phyloP scores from a whole-genome alignment of 2,797 vertebrate genomes.

The Gymnoscopelus microlampas region DNA sequence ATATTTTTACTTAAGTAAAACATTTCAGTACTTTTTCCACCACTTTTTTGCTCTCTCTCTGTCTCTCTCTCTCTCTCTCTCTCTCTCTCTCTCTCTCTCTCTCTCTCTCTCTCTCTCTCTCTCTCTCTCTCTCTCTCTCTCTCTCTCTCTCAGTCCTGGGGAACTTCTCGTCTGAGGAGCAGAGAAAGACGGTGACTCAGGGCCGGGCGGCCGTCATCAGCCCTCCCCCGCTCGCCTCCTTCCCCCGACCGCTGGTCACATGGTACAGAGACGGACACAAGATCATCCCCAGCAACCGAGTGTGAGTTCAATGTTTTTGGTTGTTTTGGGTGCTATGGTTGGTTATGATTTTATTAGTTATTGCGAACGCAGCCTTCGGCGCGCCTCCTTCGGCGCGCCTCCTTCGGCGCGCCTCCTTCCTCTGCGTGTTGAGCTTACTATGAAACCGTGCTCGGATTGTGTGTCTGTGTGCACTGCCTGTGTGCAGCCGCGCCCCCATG shows the following conservation, averaged over 20 bases:
- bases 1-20: too few relatives aligned
- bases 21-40: too few relatives aligned
- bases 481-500: too few relatives aligned
- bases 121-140: conserved; percentile 3
- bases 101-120: neutral
- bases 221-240: conserved; percentile 81
- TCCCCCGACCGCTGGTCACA: conserved; percentile 88
- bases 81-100: conserved; percentile 21
- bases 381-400: too few relatives aligned
- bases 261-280: conserved; percentile 97
- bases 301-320: conserved; percentile 79
- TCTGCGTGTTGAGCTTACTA: too few relatives aligned
- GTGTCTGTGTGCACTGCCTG: too few relatives aligned
- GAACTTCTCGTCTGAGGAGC: conserved; percentile 82
- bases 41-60: too few relatives aligned
- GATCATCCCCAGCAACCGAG: conserved; percentile 90
- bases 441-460: too few relatives aligned
- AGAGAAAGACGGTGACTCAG: conserved; percentile 82
- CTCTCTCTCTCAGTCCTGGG: conserved; percentile 84
- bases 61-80: neutral
- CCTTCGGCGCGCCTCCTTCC: too few relatives aligned
- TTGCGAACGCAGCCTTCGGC: too few relatives aligned
- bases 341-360: too few relatives aligned
- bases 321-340: too few relatives aligned
- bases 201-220: conserved; percentile 87